These are phyloP conservation scores for Atherinomorus stipes DNA, from an alignment of 2,113 vertebrate species.

Conservation along the genomic window DNA sequence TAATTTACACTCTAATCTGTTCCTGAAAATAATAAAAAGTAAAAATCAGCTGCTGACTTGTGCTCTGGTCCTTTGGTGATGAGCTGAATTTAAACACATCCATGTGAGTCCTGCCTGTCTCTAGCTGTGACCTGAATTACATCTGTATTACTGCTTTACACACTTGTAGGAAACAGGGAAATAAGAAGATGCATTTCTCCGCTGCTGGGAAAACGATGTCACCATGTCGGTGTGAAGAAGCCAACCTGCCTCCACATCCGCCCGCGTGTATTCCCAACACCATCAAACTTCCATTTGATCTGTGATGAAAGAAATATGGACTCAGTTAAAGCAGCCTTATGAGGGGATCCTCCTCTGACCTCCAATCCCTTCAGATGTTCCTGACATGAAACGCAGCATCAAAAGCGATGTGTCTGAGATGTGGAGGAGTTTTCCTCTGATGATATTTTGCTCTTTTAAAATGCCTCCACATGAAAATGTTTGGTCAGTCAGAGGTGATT, in stretches of 20 bases:
- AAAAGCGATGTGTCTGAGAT: slow-evolving; percentile 1
- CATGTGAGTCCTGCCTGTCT: too few species aligned
- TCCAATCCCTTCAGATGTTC: neutral
- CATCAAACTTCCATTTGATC: slow-evolving; percentile 11
- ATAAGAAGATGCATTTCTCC: neutral
- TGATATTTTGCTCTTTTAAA: neutral
- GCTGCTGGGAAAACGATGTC: neutral
- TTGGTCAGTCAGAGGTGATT: too few species aligned
- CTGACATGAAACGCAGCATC: neutral
- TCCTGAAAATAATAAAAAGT: too few species aligned
- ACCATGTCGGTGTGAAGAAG: neutral
- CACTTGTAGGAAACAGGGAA: neutral
- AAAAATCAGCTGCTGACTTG: too few species aligned
- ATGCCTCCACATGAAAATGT: too few species aligned
- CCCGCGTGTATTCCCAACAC: neutral
- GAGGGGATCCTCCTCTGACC: slow-evolving; percentile 16
- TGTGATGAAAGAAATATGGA: slow-evolving; percentile 14
- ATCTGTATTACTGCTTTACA: too few species aligned
- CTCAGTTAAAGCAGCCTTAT: slow-evolving; percentile 5
- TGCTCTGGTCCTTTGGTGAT: too few species aligned
- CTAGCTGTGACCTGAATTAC: too few species aligned
- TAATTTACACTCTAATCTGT: too few species aligned
- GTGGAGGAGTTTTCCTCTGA: neutral
- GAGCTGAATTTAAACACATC: too few species aligned
- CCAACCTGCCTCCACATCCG: neutral